Conservation (phyloP, 2,113 vertebrate species). For the Paratilapia polleni region DNA sequence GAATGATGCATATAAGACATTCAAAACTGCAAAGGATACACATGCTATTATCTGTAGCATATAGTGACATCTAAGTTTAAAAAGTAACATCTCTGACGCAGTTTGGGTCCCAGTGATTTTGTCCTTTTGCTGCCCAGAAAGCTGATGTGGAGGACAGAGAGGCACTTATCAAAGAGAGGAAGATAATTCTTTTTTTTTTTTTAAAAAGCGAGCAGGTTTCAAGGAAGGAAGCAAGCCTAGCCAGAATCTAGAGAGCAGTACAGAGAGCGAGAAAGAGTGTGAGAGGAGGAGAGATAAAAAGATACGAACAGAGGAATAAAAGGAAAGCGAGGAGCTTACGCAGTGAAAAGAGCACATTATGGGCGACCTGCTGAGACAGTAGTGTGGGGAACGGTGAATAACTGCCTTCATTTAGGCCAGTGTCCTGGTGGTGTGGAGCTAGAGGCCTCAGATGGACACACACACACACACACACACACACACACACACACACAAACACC, state of each 20-base stretch:
- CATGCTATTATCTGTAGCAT: neutral
- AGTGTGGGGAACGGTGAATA: constrained; percentile 81
- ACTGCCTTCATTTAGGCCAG: constrained; percentile 78
- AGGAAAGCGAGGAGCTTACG: constrained; percentile 72
- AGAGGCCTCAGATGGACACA: constrained; percentile 56
- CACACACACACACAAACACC: no score
- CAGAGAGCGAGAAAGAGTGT: neutral
- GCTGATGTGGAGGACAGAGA: constrained; percentile 18
- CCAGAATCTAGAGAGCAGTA: constrained; percentile 8
- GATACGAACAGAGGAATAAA: constrained; percentile 56
- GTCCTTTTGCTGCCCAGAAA: constrained; percentile 3
- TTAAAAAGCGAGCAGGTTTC: neutral
- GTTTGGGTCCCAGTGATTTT: neutral
- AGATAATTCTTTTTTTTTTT: no score
- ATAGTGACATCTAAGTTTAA: neutral
- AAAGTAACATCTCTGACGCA: neutral
- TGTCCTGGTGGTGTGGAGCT: constrained; percentile 84
- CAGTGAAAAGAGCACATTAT: constrained; percentile 87
- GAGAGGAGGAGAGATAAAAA: constrained; percentile 22
- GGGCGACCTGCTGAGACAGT: constrained; percentile 87
- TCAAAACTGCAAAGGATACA: neutral
- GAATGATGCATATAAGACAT: neutral
- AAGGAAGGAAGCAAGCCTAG: neutral
- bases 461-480: constrained; percentile 28
- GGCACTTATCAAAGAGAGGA: constrained; percentile 4